These are phyloP conservation scores for Darevskia nairensis DNA, from an alignment of 2,797 vertebrate species.

Conservation along the genomic window DNA sequence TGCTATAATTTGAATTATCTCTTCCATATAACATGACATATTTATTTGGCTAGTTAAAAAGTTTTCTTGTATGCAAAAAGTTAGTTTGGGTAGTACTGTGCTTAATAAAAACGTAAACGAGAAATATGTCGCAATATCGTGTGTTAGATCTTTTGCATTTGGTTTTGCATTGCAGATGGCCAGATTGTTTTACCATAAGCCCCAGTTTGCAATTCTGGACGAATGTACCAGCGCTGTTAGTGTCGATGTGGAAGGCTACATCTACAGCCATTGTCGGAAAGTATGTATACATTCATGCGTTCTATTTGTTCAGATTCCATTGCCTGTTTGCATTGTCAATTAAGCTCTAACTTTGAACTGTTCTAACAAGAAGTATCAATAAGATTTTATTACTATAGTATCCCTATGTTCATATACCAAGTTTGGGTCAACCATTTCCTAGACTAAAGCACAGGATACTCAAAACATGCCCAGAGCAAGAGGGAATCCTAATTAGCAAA, in stretches of 20 bases:
- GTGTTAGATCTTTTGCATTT: slow-evolving; percentile 32
- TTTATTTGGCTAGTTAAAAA: background rate
- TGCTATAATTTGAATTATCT: background rate
- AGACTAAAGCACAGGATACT: background rate
- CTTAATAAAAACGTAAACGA: background rate
- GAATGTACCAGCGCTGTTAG: slow-evolving; percentile 98
- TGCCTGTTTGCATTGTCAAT: background rate
- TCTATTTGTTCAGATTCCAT: background rate
- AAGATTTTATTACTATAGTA: background rate
- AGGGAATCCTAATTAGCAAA: background rate
- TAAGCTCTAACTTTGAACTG: slow-evolving; percentile 12
- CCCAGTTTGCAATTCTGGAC: slow-evolving; percentile 98
- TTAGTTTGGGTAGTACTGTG: background rate
- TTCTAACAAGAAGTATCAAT: background rate
- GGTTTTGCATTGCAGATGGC: slow-evolving; percentile 87
- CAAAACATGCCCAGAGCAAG: background rate
- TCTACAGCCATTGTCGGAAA: slow-evolving; percentile 95
- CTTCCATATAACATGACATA: background rate
- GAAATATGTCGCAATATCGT: background rate
- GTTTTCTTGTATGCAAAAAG: background rate
- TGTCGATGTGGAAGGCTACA: slow-evolving; percentile 96
- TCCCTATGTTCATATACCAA: too few relatives aligned
- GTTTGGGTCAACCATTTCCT: background rate
- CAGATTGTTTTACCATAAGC: slow-evolving; percentile 96
- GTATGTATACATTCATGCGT: slow-evolving; percentile 71